phyloP scores from a whole-genome alignment of 2,888 invertebrate genomes.

The Biston stratarius region DNA sequence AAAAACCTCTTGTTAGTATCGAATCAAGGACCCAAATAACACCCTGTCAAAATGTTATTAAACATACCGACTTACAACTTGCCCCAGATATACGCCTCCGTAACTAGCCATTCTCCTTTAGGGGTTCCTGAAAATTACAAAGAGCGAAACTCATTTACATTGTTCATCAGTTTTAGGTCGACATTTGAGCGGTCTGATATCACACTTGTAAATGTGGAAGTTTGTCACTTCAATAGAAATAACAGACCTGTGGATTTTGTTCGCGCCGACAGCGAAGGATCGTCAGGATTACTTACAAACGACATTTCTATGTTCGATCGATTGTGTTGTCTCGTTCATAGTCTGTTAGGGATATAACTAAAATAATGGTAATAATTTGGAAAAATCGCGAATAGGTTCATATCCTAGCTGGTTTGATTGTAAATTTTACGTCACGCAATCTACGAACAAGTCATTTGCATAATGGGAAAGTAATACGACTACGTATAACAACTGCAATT shows the following conservation, averaged over 20 bases:
- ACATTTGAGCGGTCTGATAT: slow-evolving; percentile 1
- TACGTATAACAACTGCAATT: too few relatives aligned
- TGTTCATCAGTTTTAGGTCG: slow-evolving; percentile 13
- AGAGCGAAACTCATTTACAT: slow-evolving; percentile 22
- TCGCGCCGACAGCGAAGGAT: too few relatives aligned
- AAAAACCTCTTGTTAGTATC: slow-evolving; percentile 1
- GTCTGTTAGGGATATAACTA: too few relatives aligned
- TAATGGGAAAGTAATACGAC: too few relatives aligned
- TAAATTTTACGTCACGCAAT: too few relatives aligned
- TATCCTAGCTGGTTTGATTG: too few relatives aligned
- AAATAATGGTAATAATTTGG: too few relatives aligned
- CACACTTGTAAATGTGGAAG: not conserved
- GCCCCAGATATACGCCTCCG: slow-evolving; percentile 4
- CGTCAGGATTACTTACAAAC: too few relatives aligned
- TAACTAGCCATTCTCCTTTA: slow-evolving; percentile 2
- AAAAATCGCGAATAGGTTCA: too few relatives aligned
- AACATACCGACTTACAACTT: slow-evolving; percentile 6
- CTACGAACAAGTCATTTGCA: too few relatives aligned
- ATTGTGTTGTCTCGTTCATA: too few relatives aligned
- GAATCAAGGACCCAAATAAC: slow-evolving; percentile 9
- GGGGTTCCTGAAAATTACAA: slow-evolving; percentile 26
- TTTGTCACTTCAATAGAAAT: not conserved
- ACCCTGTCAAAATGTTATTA: not conserved
- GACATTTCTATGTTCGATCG: too few relatives aligned
- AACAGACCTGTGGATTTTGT: not conserved